Evolutionary conservation across 2,888 invertebrate genomes (phyloP).

Genomic region (Eugnorisma glareosa): DNA sequence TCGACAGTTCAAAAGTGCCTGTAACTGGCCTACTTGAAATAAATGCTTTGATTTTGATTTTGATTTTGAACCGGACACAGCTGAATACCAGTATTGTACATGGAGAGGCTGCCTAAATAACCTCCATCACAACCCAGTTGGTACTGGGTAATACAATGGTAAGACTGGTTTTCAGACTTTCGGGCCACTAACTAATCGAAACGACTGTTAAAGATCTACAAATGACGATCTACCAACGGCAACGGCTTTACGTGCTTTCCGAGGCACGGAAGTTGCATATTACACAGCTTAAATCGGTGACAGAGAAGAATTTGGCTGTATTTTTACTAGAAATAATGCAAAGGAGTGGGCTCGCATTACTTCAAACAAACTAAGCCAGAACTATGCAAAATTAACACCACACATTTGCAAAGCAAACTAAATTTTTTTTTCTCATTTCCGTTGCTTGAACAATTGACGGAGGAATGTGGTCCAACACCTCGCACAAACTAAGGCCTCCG

Average conservation of each 20-base stretch:
- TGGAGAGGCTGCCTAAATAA: too few species aligned
- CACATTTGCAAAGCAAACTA: neutral
- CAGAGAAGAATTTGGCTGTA: neutral
- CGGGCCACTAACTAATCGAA: too few species aligned
- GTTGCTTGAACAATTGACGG: constrained; percentile 40
- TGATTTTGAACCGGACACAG: too few species aligned
- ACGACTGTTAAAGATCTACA: too few species aligned
- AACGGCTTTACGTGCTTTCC: neutral
- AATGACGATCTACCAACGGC: neutral
- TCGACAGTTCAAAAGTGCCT: too few species aligned
- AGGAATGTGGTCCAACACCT: constrained; percentile 46
- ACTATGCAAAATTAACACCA: neutral
- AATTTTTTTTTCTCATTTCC: constrained; percentile 20
- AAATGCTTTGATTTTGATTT: too few species aligned
- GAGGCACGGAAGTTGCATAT: neutral
- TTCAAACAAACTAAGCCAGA: neutral
- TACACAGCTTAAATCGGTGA: neutral
- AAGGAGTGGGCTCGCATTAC: neutral
- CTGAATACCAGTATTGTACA: too few species aligned
- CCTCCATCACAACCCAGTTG: too few species aligned
- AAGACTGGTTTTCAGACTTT: too few species aligned
- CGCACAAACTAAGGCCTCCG: constrained; percentile 8
- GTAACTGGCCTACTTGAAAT: too few species aligned
- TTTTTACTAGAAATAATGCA: neutral
- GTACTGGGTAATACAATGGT: too few species aligned